These are phyloP conservation scores for Schrankia costaestrigalis DNA, from an alignment of 2,888 invertebrate species.

Conservation along the genomic window DNA sequence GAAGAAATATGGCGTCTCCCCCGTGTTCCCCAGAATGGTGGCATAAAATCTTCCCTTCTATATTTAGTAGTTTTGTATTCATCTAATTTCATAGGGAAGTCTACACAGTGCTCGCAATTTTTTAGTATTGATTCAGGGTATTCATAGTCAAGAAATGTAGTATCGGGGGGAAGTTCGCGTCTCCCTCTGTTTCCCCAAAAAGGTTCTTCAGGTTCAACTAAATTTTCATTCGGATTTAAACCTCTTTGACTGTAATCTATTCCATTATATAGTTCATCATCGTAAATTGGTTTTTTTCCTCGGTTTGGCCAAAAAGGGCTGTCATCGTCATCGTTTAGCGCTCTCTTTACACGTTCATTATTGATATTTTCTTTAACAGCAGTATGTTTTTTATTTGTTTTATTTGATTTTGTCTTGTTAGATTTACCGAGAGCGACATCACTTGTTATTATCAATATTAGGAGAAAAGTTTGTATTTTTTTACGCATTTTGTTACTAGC, in stretches of 20 bases:
- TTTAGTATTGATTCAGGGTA: slow-evolving; percentile 33
- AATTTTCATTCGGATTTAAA: slow-evolving; percentile 31
- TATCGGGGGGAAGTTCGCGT: slow-evolving; percentile 50
- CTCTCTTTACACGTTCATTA: slow-evolving; percentile 52
- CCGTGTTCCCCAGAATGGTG: slow-evolving; percentile 38
- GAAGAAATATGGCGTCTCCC: slow-evolving; percentile 27
- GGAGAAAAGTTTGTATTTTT: slow-evolving; percentile 43
- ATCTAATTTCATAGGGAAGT: slow-evolving; percentile 13
- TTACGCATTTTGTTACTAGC: slow-evolving; percentile 54
- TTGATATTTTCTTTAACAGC: slow-evolving; percentile 38
- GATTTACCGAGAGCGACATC: slow-evolving; percentile 48
- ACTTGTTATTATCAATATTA: slow-evolving; percentile 50
- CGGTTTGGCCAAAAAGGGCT: slow-evolving; percentile 50
- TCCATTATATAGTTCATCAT: slow-evolving; percentile 20
- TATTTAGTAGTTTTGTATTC: slow-evolving; percentile 28
- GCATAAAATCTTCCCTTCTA: slow-evolving; percentile 40
- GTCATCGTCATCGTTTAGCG: slow-evolving; percentile 45
- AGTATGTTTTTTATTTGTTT: slow-evolving; percentile 37
- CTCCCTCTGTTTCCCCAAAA: slow-evolving; percentile 69
- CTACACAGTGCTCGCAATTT: slow-evolving; percentile 33
- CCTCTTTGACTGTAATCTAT: slow-evolving; percentile 28
- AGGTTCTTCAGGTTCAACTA: slow-evolving; percentile 53
- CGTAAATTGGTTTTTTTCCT: slow-evolving; percentile 43
- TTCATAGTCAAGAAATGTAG: slow-evolving; percentile 29
- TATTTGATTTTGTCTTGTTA: slow-evolving; percentile 45